Conservation (phyloP, 2,113 vertebrate genomes). For the Panurus biarmicus region DNA sequence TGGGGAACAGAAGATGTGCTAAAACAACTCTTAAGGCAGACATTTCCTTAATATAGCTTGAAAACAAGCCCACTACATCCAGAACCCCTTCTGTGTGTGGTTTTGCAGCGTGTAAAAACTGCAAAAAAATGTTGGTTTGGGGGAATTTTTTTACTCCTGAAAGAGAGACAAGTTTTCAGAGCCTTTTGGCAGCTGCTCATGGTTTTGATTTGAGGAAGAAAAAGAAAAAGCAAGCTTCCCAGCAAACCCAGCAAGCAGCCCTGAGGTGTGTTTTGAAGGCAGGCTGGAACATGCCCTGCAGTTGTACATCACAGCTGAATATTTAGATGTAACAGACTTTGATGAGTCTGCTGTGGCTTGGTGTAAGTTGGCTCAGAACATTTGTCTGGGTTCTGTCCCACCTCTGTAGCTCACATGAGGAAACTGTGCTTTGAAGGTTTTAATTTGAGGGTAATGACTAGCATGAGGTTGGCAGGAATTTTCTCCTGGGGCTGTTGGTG, state of each 20-base stretch:
- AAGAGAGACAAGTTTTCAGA: not conserved
- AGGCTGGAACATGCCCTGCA: not conserved
- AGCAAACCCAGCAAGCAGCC: accelerated
- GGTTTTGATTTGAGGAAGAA: not conserved
- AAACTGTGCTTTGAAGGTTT: not conserved
- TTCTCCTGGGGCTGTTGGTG: not conserved
- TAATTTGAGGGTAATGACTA: not conserved
- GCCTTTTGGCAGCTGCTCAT: not conserved
- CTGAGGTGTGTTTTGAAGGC: not conserved
- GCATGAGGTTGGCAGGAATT: not conserved
- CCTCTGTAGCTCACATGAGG: not conserved
- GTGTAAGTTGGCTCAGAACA: not conserved
- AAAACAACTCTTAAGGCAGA: not conserved
- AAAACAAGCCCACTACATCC: not conserved
- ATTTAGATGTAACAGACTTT: not conserved
- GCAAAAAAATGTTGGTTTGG: not conserved
- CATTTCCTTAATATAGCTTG: not conserved
- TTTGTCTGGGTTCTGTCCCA: not conserved
- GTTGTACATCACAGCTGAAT: not conserved
- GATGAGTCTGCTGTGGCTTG: not conserved
- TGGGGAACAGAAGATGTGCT: not conserved
- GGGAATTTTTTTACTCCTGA: not conserved
- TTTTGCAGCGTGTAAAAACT: not conserved
- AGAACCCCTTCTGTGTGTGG: not conserved
- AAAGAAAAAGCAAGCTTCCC: not conserved